phyloP scores from a whole-genome alignment of 2,888 invertebrate species.

The Lysandra bellargus region DNA sequence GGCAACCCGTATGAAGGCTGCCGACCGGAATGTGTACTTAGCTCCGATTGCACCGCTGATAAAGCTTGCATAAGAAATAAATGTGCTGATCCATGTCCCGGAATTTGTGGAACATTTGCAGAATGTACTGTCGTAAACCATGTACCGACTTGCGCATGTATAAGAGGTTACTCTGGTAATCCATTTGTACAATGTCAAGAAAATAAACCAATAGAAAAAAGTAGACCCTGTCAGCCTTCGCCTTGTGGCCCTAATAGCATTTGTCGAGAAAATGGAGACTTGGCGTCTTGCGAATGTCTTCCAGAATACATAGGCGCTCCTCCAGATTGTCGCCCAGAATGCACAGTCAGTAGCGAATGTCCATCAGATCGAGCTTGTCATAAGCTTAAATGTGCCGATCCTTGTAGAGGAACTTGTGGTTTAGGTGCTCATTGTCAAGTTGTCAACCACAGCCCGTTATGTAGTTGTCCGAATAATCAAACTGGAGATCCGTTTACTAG shows the following conservation, averaged over 20 bases:
- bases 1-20: conserved; percentile 94
- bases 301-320: conserved; percentile 85
- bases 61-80: conserved; percentile 91
- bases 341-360: conserved; percentile 89
- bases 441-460: conserved; percentile 89
- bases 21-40: conserved; percentile 92
- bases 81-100: conserved; percentile 92
- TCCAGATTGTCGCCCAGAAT: conserved; percentile 87
- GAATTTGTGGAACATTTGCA: conserved; percentile 90
- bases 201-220: conserved; percentile 57
- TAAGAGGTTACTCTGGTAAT: conserved; percentile 86
- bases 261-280: conserved; percentile 86
- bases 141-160: conserved; percentile 91
- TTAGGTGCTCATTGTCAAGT: conserved; percentile 87
- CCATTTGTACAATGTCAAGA: conserved; percentile 77
- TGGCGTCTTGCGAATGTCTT: conserved; percentile 88
- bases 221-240: conserved; percentile 86
- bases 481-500: conserved; percentile 85
- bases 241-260: conserved; percentile 90
- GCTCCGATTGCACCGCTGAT: conserved; percentile 91
- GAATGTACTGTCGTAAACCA: conserved; percentile 92
- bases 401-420: conserved; percentile 88
- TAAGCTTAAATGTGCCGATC: conserved; percentile 88
- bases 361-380: conserved; percentile 87
- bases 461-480: conserved; percentile 84